Conservation (phyloP, 2,113 vertebrate genomes). For the Lonchura striata region DNA sequence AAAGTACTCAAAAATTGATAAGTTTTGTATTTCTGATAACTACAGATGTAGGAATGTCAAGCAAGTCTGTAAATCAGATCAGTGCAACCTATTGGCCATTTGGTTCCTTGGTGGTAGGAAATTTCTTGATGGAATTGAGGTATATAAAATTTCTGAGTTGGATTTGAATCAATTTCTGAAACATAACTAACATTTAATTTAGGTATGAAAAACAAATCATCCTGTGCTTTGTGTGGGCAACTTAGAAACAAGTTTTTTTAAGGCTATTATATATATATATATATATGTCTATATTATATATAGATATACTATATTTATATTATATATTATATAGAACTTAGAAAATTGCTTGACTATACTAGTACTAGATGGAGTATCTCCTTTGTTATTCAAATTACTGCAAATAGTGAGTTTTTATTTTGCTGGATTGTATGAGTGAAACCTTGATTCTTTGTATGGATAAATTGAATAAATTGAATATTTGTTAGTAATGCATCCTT, state of each 20-base stretch:
- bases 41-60: neutral
- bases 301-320: no score
- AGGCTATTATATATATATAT: neutral
- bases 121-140: neutral
- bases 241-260: neutral
- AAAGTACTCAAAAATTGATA: neutral
- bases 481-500: neutral
- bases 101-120: neutral
- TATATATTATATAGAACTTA: neutral
- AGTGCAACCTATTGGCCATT: fast-evolving
- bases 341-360: neutral
- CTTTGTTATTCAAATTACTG: neutral
- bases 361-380: neutral
- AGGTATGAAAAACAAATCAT: neutral
- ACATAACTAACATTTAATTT: neutral
- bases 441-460: neutral
- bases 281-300: no score
- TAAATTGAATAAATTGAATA: neutral
- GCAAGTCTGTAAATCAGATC: neutral
- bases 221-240: neutral
- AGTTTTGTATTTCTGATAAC: neutral
- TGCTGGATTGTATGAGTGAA: neutral
- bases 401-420: neutral
- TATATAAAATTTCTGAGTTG: neutral
- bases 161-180: neutral